Conservation (phyloP, 2,113 vertebrate genomes). For the Mungos mungo region DNA sequence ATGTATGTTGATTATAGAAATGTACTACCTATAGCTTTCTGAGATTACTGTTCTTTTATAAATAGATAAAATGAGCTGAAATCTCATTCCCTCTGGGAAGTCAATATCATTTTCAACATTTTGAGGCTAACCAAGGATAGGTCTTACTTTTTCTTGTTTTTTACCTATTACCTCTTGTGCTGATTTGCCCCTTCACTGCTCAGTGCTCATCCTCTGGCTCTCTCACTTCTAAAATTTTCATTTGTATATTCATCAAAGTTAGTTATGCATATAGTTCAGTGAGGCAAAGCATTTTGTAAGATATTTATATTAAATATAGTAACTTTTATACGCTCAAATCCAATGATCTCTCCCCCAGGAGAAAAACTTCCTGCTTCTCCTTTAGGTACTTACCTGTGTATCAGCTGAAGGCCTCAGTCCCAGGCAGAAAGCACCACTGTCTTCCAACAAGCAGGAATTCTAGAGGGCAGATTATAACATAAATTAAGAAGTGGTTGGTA, state of each 20-base stretch:
- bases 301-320: neutral
- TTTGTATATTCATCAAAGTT: constrained; percentile 27
- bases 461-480: neutral
- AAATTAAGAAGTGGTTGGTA: neutral
- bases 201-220: neutral
- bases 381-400: neutral
- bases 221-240: neutral
- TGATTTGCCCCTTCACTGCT: neutral
- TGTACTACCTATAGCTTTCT: neutral
- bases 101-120: neutral
- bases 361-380: neutral
- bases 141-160: neutral
- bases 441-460: neutral
- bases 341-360: neutral
- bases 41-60: neutral
- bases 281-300: neutral
- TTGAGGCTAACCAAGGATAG: neutral
- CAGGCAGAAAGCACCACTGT: neutral
- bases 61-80: neutral
- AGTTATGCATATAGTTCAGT: neutral
- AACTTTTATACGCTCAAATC: neutral
- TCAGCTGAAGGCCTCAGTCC: neutral
- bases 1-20: neutral
- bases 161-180: neutral
- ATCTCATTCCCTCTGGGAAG: neutral